Base-by-base conservation (phyloP, 2,113 vertebrate species). In the Hydrolagus affinis region DNA sequence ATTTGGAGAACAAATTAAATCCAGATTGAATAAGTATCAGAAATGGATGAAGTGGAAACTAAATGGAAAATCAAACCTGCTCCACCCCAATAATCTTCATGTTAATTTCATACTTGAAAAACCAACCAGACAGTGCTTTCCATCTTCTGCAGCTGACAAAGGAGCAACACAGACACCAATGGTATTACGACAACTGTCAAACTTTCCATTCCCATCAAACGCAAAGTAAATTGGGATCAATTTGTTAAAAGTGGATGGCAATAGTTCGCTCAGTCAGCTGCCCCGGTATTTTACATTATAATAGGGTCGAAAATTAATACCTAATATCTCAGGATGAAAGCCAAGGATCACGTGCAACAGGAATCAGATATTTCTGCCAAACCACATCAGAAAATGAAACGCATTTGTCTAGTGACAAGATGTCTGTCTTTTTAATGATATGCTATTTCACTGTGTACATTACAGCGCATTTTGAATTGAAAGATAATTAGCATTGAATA, bases 1-100 rank as follows among this genome's bases (percentile, higher is more conserved):
- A 64, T 77, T 25, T 80, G 59, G 25, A 64, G 7, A 7, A 17
- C 11, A n/a, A 80, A 28, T 59, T 80, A 80, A 80, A 80, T 80
- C 14, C 77, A 80, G 23, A 64, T 64, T 64, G 60, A 56, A 80
- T 28, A 80, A 23, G 10, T 28, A 64, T 19, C 59, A 80, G 14
- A 15, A 30, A 28, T 64, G 77, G 60, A 80, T 64, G 77, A 28
- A 64, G 1, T 66, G 14, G 23, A 17, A 64, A 64, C 56, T 17
- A 56, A 8, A 56, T 11, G 64, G 59, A 14, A 80, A 80, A 19
- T 62, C 17, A 14, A 10, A 66, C 17, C 12, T 64, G 14, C 19
- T 3, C 60, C 3, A 64, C 25, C 77, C 77, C 23, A 25, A 64
- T 19, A 62, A 80, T 25, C 64, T 17, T 62, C 77, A 28, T 3